These are phyloP conservation scores for Chondrosia reniformis DNA, from an alignment of 37 sponge, comb jelly and placozoan species.

Conservation along the genomic window DNA sequence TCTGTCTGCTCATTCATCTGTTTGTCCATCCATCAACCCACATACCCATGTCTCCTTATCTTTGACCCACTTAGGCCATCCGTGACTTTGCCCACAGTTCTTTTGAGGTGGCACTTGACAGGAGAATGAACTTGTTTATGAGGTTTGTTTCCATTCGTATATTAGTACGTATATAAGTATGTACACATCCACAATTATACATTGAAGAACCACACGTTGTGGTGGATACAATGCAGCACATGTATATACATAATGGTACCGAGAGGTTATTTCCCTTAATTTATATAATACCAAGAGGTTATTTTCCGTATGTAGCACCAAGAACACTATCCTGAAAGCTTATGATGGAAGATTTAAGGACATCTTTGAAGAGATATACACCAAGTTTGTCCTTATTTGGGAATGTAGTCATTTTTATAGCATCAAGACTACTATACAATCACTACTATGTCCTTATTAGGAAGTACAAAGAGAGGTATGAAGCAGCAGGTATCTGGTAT, in stretches of 20 bases:
- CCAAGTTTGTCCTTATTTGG: slow-evolving; percentile 25
- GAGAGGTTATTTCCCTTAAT: too few relatives aligned
- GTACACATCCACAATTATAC: background rate
- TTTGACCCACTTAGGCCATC: slow-evolving; percentile 54
- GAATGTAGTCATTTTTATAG: background rate
- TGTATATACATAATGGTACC: too few relatives aligned
- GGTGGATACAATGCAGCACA: too few relatives aligned
- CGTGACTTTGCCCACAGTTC: slow-evolving; percentile 90
- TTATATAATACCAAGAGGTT: background rate
- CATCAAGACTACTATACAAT: background rate
- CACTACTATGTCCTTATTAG: slow-evolving; percentile 9
- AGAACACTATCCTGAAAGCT: slow-evolving; percentile 93
- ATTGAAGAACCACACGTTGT: background rate
- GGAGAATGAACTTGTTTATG: slow-evolving; percentile 89
- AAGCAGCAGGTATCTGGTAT: slow-evolving; percentile 88
- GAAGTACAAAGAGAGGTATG: slow-evolving; percentile 75
- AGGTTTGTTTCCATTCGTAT: slow-evolving; percentile 27
- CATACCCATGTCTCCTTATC: background rate
- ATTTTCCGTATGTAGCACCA: slow-evolving; percentile 49
- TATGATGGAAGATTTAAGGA: slow-evolving; percentile 95
- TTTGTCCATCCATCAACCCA: background rate
- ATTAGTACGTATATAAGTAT: background rate
- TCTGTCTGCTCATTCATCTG: background rate
- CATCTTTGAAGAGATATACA: slow-evolving; percentile 88
- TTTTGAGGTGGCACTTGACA: slow-evolving; percentile 79